Evolutionary conservation across 2,113 vertebrate genomes (phyloP), one percentile per base, ranked within the genome.

Genomic region (Crotalus horridus): DNA sequence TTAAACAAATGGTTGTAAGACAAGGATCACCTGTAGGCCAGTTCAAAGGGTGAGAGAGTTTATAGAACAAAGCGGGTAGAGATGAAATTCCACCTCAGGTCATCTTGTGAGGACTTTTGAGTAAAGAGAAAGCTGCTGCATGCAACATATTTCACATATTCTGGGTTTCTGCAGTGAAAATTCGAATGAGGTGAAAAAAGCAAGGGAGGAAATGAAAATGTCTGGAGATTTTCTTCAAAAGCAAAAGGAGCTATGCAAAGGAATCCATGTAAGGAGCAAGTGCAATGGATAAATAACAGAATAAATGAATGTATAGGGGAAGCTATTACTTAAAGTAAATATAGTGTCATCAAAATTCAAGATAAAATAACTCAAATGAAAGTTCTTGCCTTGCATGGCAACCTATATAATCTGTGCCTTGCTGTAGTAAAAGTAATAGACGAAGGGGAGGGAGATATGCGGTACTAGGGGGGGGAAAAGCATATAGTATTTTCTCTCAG

Each of bases 391-490:
- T 11, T 9, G 9, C 33, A 11, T 48, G 56, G 6, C 48, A 21
- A 21, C 54, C 33, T 54, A 21, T n/a, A 87, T 43, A 43, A 9
- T 43, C 6, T 23, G 23, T 89, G 7, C 13, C 17, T n/a, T 9
- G n/a, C 10, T 13, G 11, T 26, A 90, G 59, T 43, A 17, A 17
- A 69, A n/a, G 26, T 20, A 90, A 69, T 15, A 51, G 26, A 64
- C 8, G 46, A 64, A 64, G 20, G 46, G 11, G 46, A 64, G 43
- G 56, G 6, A 89, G 11, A 61, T 33, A 24, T 21, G 6, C 7
- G 26, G 43, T 51, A 69, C 15, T 51, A 1, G 17, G 24, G 0
- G 0, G 11, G 9, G 6, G 12, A 3, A 1, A 23, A 7, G 33
- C 13, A 29, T 3, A 8, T 8, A 51, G 48, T 51, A 81, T 90